Evolutionary conservation across 2,888 invertebrate species (phyloP), one percentile per base, ranked within the genome.

Genomic region (Argyresthia albistria): DNA sequence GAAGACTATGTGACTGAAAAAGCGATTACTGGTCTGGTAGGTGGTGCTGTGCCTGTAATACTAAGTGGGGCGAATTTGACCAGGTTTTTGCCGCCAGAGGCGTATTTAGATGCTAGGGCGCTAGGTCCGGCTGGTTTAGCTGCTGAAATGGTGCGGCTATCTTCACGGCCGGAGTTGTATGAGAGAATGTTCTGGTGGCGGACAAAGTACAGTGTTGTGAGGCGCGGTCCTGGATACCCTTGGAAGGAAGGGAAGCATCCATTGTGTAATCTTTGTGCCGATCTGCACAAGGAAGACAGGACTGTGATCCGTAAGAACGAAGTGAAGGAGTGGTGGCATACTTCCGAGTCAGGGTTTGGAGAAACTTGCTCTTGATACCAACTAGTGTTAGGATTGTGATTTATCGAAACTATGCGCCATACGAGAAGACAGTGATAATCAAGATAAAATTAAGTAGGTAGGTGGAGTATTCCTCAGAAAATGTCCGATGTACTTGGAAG

Each of bases 1-100:
- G 71, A 79, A 48, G 92, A 93, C 68, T 93, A 93, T 67, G 90
- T 93, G 43, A 92, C 92, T 0, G 92, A 93, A 66, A 93, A 93
- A 67, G 87, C 90, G 60, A 89, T 84, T 68, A 67, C 69, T 51
- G 66, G 70, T 42, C 60, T 68, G 54, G 78, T 81, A 61, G 86
- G 88, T 67, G 77, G 86, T 60, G 76, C 88, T 39, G 64, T 90
- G 25, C 89, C 89, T 3, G 83, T 89, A 6, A 88, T 88, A 36
- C 87, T 88, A 80, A 89, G 89, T 2, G 89, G 88, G 8, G 80
- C 79, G 49, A 83, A 89, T 65, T 89, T 89, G 63, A 63, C 63
- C 16, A 63, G 79, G 9, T 75, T 77, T 9, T 75, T 89, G 1
- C 90, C 90, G 0, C 74, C 76, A 11, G 66, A 88, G 55, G 91